Base-by-base conservation (phyloP, 2,113 vertebrate species). In the Tringa solitaria region DNA sequence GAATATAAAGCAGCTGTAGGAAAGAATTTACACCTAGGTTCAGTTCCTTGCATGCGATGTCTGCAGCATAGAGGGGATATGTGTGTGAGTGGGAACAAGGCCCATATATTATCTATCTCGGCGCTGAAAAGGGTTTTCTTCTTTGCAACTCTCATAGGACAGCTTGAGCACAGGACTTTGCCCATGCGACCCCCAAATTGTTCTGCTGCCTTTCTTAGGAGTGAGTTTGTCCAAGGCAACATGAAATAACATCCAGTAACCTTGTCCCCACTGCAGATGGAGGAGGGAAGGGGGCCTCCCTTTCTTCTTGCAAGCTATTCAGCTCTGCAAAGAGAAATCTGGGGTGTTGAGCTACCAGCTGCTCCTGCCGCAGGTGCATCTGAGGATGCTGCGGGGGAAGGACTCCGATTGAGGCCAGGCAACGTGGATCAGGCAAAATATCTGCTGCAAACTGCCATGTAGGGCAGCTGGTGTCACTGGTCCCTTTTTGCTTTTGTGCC, bases 1-100 rank as follows among this genome's bases (percentile, higher is more conserved):
- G 76, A 92, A 95, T 75, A 92, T 89, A 84, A 89, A 89, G 80
- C 77, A 89, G 48, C 48, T 92, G 54, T 65, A 84, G 84, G 65
- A 87, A 89, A 82, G 61, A 65, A 90, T 76, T 90, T 89, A 78
- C 50, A 68, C 85, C 86, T 73, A 10, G 84, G 41, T 60, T 75
- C 83, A 41, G 35, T 86, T 85, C 79, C 17, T 63, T 76, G 57
- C 19, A 33, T 28, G 33, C 2, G 3, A n/a, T 46, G 57, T 67
- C 64, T 84, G 64, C 35, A 60, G 46, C 35, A 30, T 0, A 76
- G 61, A 63, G 27, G 30, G 39, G 32, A 56, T 57, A 30, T 8
- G 43, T 27, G 10, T 72, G 33, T 63, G 32, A 74, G 60, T 56
- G 30, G 48, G 88, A 84, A 32, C 17, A 63, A 68, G 68, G 26